Evolutionary conservation across 1,140 invertebrate species (phyloP).

Genomic region (Lasaia peninsularis): DNA sequence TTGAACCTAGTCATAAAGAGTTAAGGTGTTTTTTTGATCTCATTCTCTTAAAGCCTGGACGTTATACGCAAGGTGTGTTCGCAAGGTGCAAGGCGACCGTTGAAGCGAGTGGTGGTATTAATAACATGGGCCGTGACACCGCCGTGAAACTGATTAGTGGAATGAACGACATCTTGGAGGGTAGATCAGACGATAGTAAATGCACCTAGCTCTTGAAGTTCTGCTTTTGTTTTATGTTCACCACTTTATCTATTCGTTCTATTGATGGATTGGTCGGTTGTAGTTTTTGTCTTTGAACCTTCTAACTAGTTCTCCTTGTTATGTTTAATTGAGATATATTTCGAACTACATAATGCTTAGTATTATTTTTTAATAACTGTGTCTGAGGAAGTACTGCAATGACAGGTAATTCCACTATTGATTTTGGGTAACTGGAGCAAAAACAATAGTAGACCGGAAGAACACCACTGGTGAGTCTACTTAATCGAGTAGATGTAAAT

Average conservation of each 20-base stretch:
- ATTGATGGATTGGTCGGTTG: neutral
- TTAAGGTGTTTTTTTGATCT: slow-evolving; percentile 22
- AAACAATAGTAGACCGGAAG: too few species aligned
- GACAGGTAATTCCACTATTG: too few species aligned
- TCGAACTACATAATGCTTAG: too few species aligned
- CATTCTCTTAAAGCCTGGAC: slow-evolving; percentile 26
- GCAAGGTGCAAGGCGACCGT: slow-evolving; percentile 57
- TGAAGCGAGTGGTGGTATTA: slow-evolving; percentile 39
- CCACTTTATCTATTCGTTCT: neutral
- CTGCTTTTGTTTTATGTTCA: slow-evolving; percentile 1
- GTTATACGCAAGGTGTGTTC: slow-evolving; percentile 51
- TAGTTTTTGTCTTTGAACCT: neutral
- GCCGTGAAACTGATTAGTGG: slow-evolving; percentile 58
- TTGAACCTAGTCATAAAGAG: neutral
- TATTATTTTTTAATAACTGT: too few species aligned
- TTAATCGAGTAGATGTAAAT: too few species aligned
- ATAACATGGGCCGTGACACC: slow-evolving; percentile 39
- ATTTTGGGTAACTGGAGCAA: too few species aligned
- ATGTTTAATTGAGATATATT: too few species aligned
- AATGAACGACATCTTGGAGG: slow-evolving; percentile 29
- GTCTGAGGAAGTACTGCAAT: too few species aligned
- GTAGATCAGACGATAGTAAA: slow-evolving; percentile 21
- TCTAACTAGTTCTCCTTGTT: neutral
- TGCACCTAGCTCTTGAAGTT: slow-evolving; percentile 5
- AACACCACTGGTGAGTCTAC: too few species aligned